Evolutionary conservation across 2,888 invertebrate species (phyloP).

Genomic region (Lasioglossum leucozonium): DNA sequence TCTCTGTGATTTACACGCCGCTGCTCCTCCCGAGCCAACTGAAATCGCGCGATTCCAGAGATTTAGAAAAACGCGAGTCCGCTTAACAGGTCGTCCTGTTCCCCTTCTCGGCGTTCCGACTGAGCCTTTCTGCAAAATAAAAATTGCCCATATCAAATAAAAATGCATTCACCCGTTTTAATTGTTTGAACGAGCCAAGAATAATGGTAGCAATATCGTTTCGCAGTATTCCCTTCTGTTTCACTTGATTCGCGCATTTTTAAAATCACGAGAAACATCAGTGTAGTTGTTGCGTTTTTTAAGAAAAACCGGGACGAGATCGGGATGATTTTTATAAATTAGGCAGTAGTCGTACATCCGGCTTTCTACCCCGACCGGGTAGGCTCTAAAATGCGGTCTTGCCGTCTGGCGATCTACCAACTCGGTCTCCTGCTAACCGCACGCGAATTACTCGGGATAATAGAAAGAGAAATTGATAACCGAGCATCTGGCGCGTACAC

Average conservation of each 20-base stretch:
- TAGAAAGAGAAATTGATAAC: constrained; percentile 27
- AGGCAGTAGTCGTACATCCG: background rate
- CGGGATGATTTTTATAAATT: too few species aligned
- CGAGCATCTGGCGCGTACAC: background rate
- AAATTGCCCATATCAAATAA: too few species aligned
- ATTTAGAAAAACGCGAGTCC: background rate
- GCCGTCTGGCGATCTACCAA: constrained; percentile 7
- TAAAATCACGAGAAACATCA: too few species aligned
- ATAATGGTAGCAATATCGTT: too few species aligned
- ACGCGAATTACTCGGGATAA: constrained; percentile 21
- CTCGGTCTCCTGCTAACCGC: background rate
- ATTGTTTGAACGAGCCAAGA: too few species aligned
- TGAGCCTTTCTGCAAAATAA: too few species aligned
- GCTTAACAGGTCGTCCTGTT: background rate
- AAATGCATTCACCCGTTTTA: too few species aligned
- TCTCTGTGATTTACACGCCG: background rate
- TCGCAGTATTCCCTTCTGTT: too few species aligned
- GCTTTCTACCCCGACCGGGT: background rate
- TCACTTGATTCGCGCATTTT: too few species aligned
- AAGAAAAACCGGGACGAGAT: too few species aligned
- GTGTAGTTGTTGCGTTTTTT: too few species aligned
- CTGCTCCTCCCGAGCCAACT: background rate
- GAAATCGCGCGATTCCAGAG: background rate
- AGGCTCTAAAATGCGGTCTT: constrained; percentile 10
- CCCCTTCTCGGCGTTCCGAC: background rate